Evolutionary conservation across 2,888 invertebrate species (phyloP), one percentile per base, ranked within the genome.

Genomic region (Galeruca laticollis): DNA sequence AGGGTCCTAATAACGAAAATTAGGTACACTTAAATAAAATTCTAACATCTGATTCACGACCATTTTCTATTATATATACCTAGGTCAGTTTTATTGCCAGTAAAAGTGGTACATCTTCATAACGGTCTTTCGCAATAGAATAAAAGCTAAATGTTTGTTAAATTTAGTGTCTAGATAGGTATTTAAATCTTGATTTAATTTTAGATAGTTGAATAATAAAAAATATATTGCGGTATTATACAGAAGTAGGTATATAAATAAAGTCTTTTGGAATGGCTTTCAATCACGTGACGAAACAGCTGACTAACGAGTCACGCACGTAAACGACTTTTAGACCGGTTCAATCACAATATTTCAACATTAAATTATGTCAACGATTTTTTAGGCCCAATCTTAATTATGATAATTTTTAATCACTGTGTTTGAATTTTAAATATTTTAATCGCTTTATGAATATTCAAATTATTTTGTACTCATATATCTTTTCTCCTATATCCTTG

Each of bases 21-120:
- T 47, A 26, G n/a, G n/a, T 4, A 15, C 43, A 43, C 43, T 43
- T 43, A 6, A 43, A 43, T 43, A 43, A 43, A 15, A 18, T 3
- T 10, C n/a, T 47, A 43, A 15, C 18, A 47, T 13, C 13, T n/a
- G 15, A n/a, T 47, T 15, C 18, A 47, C 18, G 47, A 21, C 57
- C 21, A 35, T 59, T 64, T 57, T 65, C 57, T 43, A 47, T 49
- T 47, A 63, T 66, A 79, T 78, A 15, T 1, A 47, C 47, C 79
- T 81, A 84, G 85, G 85, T 86, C 85, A 86, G 85, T 86, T 86
- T 86, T 85, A 86, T 84, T 82, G 78, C 83, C 81, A 83, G 83
- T 84, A 83, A 84, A 84, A 83, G 81, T 82, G 81, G 79, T 70
- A 31, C 21, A 65, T 70, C 56, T 49, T 47, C 60, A 74, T 47